These are phyloP conservation scores for Chloroceryle aenea DNA, from an alignment of 2,113 vertebrate genomes.

Conservation along the genomic window DNA sequence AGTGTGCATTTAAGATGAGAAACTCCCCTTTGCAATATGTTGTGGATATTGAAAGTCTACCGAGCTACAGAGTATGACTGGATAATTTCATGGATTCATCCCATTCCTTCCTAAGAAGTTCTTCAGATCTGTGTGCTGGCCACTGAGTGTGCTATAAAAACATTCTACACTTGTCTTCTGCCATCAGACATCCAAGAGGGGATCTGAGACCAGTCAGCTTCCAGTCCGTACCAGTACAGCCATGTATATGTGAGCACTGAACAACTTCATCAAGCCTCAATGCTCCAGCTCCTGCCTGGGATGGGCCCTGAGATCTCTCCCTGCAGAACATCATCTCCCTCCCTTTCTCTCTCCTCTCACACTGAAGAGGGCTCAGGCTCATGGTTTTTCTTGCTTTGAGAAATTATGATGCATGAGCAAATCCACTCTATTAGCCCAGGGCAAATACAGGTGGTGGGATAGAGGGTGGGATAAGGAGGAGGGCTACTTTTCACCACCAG, in stretches of 20 bases:
- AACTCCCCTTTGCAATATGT: background rate
- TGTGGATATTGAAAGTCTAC: background rate
- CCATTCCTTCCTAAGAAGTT: background rate
- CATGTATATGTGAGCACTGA: background rate
- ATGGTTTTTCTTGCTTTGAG: background rate
- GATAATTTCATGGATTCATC: background rate
- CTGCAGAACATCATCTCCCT: background rate
- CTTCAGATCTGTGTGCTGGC: background rate
- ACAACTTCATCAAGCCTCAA: background rate
- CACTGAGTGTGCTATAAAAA: background rate
- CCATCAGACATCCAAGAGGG: background rate
- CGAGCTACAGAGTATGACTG: background rate
- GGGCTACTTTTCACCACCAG: background rate
- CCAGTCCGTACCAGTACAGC: background rate
- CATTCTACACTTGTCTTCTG: background rate
- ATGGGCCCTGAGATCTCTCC: background rate
- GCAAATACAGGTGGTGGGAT: background rate
- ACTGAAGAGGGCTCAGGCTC: background rate
- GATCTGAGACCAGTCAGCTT: background rate
- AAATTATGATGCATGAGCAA: background rate
- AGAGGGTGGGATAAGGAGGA: background rate
- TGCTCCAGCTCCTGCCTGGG: background rate
- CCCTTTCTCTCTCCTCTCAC: background rate
- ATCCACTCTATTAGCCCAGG: background rate
- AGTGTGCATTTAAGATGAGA: background rate